These are phyloP conservation scores for Kryphioiulus occultus DNA, from an alignment of 2,888 invertebrate genomes.

Conservation along the genomic window DNA sequence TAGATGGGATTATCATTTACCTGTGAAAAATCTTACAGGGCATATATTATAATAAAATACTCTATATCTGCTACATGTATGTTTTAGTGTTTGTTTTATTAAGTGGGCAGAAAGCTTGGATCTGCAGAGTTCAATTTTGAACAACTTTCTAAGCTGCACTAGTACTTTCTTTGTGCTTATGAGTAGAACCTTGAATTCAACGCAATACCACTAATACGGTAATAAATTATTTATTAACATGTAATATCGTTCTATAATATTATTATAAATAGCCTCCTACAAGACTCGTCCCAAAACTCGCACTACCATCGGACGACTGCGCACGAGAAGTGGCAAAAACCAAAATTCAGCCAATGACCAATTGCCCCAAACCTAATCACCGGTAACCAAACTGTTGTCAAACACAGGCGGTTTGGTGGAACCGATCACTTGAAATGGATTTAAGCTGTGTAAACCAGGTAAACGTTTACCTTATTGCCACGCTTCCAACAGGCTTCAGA, in stretches of 20 bases:
- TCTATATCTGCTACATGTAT: not conserved
- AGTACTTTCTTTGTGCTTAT: too few species aligned
- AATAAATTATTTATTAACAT: conserved; percentile 35
- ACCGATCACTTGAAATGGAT: too few species aligned
- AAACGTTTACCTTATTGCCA: not conserved
- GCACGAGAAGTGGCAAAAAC: not conserved
- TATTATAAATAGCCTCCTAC: conserved; percentile 1
- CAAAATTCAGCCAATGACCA: not conserved
- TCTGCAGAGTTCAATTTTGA: too few species aligned
- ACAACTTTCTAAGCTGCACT: too few species aligned
- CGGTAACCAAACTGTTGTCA: not conserved
- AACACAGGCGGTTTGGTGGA: not conserved
- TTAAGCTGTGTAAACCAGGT: too few species aligned
- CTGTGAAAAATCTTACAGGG: not conserved
- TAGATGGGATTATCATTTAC: not conserved
- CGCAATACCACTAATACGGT: not conserved
- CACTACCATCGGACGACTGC: not conserved
- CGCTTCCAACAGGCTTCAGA: not conserved
- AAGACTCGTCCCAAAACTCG: not conserved
- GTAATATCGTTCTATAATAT: conserved; percentile 30
- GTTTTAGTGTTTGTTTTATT: not conserved
- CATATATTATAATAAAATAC: not conserved
- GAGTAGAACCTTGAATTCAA: too few species aligned
- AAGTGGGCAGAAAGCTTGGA: too few species aligned
- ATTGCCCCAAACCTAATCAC: not conserved